Base-by-base conservation (phyloP, 2,113 vertebrate genomes). In the Phylloscopus whistleri region DNA sequence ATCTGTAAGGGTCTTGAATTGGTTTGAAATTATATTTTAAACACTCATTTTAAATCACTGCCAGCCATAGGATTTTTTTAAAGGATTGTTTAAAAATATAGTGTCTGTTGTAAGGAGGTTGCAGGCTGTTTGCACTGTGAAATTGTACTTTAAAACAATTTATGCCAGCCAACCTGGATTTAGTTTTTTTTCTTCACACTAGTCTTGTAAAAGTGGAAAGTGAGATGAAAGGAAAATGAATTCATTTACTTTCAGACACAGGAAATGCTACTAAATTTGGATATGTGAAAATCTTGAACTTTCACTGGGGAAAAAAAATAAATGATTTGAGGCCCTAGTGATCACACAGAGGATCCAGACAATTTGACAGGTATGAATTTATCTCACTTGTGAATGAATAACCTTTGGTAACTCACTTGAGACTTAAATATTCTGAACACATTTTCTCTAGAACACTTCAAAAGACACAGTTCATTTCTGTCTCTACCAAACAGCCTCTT, bases 331-430 rank as follows among this genome's bases (percentile, higher is more conserved):
- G 98, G 94, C 95, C 97, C 94, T 97, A 81, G 92, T 98, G 98
- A 98, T 98, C 97, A 98, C 97, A 98, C 95, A 96, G 94, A 97
- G 91, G 92, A 98, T 98, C 93, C 94, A 97, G 97, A 97, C 97
- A 97, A 98, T 97, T 97, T 98, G 98, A 98, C 98, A 98, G 98
- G 96, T 97, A 97, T 97, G 98, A 98, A 98, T 98, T 98, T 98
- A 97, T 98, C 98, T 98, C 97, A 98, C 97, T 98, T 98, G 97
- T 97, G 98, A 98, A 97, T 97, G 97, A 98, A 98, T 98, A 98
- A 98, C 98, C 97, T 98, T 98, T 98, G 92, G 97, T 96, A 97
- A 98, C 96, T 98, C 98, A 96, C 97, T 96, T 97, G 98, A 97
- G 97, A 97, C 97, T 98, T 97, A 97, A 97, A 96, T 98, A 98